Percentiles rank a stretch among this genome's conserved stretches.
Evolutionary conservation across 92 coral and sea anemone species (phyloP).

Genomic region (Zoanthus solanderi): DNA sequence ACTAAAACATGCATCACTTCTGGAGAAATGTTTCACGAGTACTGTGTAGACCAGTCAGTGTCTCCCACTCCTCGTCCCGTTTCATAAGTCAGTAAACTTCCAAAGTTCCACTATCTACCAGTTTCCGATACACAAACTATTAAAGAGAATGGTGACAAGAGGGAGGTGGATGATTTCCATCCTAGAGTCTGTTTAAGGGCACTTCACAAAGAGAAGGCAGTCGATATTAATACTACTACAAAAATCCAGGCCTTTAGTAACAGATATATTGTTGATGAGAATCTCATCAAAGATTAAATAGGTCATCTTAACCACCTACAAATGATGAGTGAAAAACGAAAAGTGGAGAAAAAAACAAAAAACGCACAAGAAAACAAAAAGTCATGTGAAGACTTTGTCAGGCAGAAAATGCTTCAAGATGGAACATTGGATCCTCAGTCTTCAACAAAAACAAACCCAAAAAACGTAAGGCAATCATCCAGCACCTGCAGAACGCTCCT

Average conservation of each 20-base stretch:
- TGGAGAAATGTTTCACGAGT: slow-evolving; percentile 77
- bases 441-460: too few relatives aligned
- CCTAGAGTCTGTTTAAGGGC: neutral
- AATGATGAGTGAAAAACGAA: neutral
- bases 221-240: neutral
- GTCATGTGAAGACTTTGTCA: too few relatives aligned
- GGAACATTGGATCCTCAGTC: too few relatives aligned
- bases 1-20: slow-evolving; percentile 56
- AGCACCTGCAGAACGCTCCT: too few relatives aligned
- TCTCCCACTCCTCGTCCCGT: slow-evolving; percentile 69
- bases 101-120: slow-evolving; percentile 57
- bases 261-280: neutral
- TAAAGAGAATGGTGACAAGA: neutral
- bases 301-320: neutral
- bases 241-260: neutral
- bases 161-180: neutral
- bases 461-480: too few relatives aligned
- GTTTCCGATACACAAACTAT: neutral
- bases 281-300: neutral
- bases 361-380: neutral
- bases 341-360: slow-evolving; percentile 38
- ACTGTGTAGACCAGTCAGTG: slow-evolving; percentile 57
- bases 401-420: too few relatives aligned
- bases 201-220: neutral
- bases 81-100: slow-evolving; percentile 59